Base-by-base conservation (phyloP, 2,888 invertebrate species). In the Belgica antarctica region DNA sequence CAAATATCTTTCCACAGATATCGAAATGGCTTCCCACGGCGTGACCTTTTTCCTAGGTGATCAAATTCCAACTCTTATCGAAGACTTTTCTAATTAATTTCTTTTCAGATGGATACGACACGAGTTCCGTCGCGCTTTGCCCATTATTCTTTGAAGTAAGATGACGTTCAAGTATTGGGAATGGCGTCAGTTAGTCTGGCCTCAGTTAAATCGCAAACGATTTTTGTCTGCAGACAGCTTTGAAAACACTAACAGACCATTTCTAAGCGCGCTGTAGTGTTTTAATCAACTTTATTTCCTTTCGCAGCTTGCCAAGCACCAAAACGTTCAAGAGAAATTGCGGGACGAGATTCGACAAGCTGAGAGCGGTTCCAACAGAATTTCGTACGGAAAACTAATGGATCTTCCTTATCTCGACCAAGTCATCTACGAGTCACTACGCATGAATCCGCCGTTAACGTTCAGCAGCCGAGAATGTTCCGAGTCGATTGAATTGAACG, bases 341-440 rank as follows among this genome's bases (percentile, higher is more conserved):
- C 73, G 77, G 22, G 34, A 66, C 0, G 77, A 78, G 71, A 73
- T 78, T 8, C 47, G 69, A 8, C 73, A 72, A 1, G 73, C 73
- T 47, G 70, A 71, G 1, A 52, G 72, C 1, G 72, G 72, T 5
- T 70, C 73, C 2, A 75, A 74, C 1, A 70, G 72, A 15, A 70
- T 76, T 10, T 70, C 73, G 12, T 74, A 74, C 59, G 77, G 77
- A 1, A 74, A 74, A 5, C 63, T 78, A 1, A 71, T 71, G 3
- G 73, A 73, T 2, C 72, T 77, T 31, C 75, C 75, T 5, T 78
- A 77, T 71, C 74, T 77, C 59, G 76, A 77, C 59, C 76, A 77
- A 72, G 75, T 75, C 25, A 62, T 76, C 19, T 72, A 74, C 70
- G 79, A 70, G 28, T 62, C 63, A n/a, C 15, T 70, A 1, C 27